phyloP scores from a whole-genome alignment of 2,888 invertebrate genomes.

The Trimorus sp. region DNA sequence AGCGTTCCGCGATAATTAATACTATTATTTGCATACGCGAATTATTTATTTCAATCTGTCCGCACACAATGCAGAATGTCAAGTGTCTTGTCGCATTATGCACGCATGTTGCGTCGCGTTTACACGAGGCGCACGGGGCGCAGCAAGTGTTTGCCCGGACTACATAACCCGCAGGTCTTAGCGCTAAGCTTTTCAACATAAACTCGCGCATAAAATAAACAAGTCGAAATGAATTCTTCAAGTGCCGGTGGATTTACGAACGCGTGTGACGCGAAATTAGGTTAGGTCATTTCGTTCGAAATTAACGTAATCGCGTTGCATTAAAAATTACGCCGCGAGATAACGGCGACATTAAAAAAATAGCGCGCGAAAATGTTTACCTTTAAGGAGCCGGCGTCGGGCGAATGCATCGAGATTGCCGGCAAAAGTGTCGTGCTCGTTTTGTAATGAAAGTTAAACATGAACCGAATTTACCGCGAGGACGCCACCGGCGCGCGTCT shows the following conservation, averaged over 20 bases:
- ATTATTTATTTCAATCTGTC: conserved; percentile 61
- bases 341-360: conserved; percentile 45
- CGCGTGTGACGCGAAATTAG: conserved; percentile 46
- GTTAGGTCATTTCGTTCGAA: conserved; percentile 40
- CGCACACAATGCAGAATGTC: conserved; percentile 53
- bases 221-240: conserved; percentile 62
- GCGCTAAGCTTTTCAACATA: conserved; percentile 62
- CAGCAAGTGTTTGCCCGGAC: conserved; percentile 68
- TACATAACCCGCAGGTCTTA: conserved; percentile 64
- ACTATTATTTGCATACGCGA: conserved; percentile 51
- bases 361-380: conserved; percentile 39
- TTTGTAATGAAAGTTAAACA: conserved; percentile 16
- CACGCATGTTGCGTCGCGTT: conserved; percentile 63
- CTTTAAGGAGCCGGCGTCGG: conserved; percentile 26
- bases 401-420: conserved; percentile 23
- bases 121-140: conserved; percentile 54
- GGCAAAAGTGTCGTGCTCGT: not conserved
- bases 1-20: conserved; percentile 43
- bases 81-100: conserved; percentile 67
- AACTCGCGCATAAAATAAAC: conserved; percentile 63
- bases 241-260: conserved; percentile 48
- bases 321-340: conserved; percentile 49
- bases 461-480: conserved; percentile 35
- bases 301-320: conserved; percentile 48
- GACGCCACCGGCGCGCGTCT: too few species aligned